Evolutionary conservation across 2,113 vertebrate species (phyloP), one percentile per base, ranked within the genome.

Genomic region (Hemibagrus wyckioides): DNA sequence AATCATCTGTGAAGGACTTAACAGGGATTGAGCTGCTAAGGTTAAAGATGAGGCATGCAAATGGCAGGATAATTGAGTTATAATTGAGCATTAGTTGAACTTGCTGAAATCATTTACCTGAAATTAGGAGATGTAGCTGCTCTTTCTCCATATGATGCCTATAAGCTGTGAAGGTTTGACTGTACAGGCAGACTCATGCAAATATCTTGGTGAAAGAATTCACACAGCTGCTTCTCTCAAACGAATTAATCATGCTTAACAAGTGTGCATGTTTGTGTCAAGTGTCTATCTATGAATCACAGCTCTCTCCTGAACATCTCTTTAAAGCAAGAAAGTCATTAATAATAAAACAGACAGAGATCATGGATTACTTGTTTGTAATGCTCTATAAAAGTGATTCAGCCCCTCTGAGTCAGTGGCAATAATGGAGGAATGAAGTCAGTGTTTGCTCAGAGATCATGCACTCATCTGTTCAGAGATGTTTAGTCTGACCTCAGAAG

Each of bases 11-110:
- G 92, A 88, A 93, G 91, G 95, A 96, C 94, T 96, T 94, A 96
- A 95, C 92, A 91, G 94, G 94, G 94, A 94, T 95, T 96, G 95
- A 95, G 93, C 94, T 94, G 92, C 90, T 25, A 89, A 91, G 94
- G 92, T 94, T 95, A 95, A 94, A 96, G 95, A 95, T 92, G 93
- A 93, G 91, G 93, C 92, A 94, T 93, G 93, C 93, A 94, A 95
- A 95, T 87, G 67, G 28, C 14, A 85, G 85, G 94, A 95, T 95
- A 95, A 96, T 93, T 90, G 92, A 94, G 91, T 90, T 92, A 80
- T 36, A 41, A 57, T 21, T 10, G 48, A 44, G 33, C n/a, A 59
- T 88, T 81, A 80, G 65, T 81, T 88, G 52, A 36, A 88, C 30
- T 65, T 80, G 39, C 56, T 85, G 69, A 82, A 82, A 71, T 65